Evolutionary conservation across 2,797 vertebrate species (phyloP).

Genomic region (Hephaestus fuliginosus): DNA sequence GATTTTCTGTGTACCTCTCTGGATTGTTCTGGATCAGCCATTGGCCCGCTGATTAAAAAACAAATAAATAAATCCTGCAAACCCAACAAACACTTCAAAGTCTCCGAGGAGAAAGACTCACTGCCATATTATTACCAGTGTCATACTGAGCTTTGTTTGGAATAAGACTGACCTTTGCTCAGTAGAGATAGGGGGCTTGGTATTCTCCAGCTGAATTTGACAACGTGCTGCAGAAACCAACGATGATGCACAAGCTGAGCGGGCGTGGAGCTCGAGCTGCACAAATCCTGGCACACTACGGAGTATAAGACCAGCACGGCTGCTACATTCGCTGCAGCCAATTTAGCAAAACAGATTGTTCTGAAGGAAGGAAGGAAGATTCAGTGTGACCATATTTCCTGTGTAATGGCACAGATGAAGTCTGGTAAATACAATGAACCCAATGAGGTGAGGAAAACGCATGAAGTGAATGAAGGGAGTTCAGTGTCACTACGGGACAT

Average conservation of each 20-base stretch:
- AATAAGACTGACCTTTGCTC: constrained; percentile 63
- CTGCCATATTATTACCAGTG: constrained; percentile 25
- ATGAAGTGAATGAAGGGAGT: not conserved
- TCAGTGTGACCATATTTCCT: constrained; percentile 29
- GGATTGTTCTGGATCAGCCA: not conserved
- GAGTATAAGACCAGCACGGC: not conserved
- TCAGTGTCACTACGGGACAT: not conserved
- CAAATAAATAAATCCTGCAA: not conserved
- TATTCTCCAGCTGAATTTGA: constrained; percentile 55
- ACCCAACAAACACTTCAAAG: not conserved
- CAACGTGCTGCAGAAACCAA: constrained; percentile 26
- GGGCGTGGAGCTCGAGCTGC: constrained; percentile 4
- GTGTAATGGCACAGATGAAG: constrained; percentile 24
- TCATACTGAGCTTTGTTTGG: constrained; percentile 38
- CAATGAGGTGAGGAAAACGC: constrained; percentile 28
- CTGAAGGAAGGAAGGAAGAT: constrained; percentile 16
- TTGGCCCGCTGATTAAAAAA: not conserved
- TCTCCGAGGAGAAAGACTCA: constrained; percentile 15
- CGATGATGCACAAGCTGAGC: constrained; percentile 40
- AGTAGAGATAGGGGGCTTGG: constrained; percentile 28
- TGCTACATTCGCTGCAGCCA: constrained; percentile 38
- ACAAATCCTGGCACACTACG: not conserved
- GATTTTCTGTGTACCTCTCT: not conserved
- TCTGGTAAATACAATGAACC: constrained; percentile 29
- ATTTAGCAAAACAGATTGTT: constrained; percentile 36